A percentile compares a stretch with the other conserved stretches of the same genome.
Conservation (phyloP, 2,113 vertebrate genomes). For the Astur gentilis region DNA sequence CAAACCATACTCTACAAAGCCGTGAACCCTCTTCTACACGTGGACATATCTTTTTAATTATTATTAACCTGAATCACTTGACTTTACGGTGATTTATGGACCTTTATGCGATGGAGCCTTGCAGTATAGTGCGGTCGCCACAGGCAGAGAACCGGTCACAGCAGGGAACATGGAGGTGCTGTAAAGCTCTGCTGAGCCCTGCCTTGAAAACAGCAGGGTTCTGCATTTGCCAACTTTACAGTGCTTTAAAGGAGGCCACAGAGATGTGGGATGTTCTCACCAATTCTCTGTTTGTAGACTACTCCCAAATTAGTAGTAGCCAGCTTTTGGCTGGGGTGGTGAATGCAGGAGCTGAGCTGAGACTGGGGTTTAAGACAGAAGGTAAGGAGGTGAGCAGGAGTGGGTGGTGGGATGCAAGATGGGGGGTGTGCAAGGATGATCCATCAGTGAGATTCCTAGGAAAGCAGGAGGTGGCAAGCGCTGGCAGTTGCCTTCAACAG, state of each 20-base stretch:
- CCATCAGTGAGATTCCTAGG: not conserved
- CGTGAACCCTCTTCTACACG: not conserved
- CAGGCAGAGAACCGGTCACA: not conserved
- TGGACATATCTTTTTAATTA: constrained; percentile 16
- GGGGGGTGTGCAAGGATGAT: not conserved
- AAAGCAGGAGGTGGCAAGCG: accelerated
- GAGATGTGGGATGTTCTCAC: not conserved
- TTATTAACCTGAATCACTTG: not conserved
- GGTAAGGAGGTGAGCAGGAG: not conserved
- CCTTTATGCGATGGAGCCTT: not conserved
- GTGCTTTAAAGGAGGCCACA: not conserved
- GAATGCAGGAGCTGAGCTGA: not conserved
- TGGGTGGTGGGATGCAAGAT: accelerated
- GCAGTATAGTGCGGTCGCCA: not conserved
- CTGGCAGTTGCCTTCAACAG: not conserved
- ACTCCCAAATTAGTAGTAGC: not conserved
- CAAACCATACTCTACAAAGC: not conserved
- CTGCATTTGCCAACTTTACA: accelerated
- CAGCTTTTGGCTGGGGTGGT: not conserved
- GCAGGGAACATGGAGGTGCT: not conserved
- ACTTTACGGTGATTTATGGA: not conserved
- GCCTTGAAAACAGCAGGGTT: not conserved
- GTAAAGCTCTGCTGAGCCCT: not conserved
- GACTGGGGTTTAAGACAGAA: not conserved
- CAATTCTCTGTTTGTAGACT: not conserved